Evolutionary conservation across 2,888 invertebrate genomes (phyloP).

Genomic region (Acanthosepion esculentum): DNA sequence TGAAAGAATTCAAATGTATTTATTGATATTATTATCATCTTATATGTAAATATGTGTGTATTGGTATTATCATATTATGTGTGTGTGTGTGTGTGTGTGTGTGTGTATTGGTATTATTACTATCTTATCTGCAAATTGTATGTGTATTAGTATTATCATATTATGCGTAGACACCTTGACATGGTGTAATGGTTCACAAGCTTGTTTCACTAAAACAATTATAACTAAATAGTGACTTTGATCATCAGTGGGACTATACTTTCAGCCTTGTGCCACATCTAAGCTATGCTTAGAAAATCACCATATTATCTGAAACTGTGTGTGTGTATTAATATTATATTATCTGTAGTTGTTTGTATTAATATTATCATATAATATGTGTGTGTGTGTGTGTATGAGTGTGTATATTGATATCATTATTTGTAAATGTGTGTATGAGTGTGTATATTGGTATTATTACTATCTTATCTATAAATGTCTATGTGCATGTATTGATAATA

Average conservation of each 20-base stretch:
- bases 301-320: no score
- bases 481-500: neutral
- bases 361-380: neutral
- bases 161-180: no score
- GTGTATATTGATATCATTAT: neutral
- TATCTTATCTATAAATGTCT: neutral
- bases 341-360: neutral
- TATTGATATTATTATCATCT: no score
- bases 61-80: neutral
- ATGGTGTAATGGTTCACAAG: no score
- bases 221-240: no score
- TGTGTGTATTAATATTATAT: neutral
- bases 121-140: no score
- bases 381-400: neutral
- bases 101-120: no score
- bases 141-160: neutral
- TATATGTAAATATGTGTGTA: neutral
- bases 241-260: no score
- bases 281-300: no score
- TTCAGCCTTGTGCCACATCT: no score
- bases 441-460: neutral
- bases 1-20: no score
- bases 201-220: no score
- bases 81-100: neutral
- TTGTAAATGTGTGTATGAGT: neutral